Evolutionary conservation across 2,113 vertebrate genomes (phyloP), one percentile per base, ranked within the genome.

Genomic region (Oostethus manadensis): DNA sequence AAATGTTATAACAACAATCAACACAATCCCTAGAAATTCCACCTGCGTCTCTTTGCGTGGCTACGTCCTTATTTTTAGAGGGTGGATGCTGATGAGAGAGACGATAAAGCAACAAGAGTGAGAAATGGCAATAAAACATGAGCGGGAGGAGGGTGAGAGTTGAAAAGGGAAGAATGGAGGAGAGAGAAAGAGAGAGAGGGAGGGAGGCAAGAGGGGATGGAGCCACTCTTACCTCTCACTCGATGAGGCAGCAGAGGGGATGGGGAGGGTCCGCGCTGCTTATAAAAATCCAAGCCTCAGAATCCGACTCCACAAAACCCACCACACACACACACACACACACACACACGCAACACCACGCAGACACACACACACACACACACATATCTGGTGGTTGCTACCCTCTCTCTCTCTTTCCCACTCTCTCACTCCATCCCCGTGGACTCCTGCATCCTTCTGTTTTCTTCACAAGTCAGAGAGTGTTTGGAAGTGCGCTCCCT

Each of bases 211-310:
- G 48, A 44, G 55, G 73, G 73, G 79, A 84, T 42, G 71, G 58
- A 66, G 73, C 73, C 82, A 76, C 77, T 71, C 79, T 81, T 82
- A 70, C 76, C 83, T 77, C 76, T 75, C 75, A 68, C 71, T 80
- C 51, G 73, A 79, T 81, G 75, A 74, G 81, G 76, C 70, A 72
- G 64, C 29, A 46, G 47, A 45, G 35, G 55, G 64, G 60, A 65
- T n/a, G 71, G 68, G 72, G 58, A 44, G 42, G 60, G 60, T 23
- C 60, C 59, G 56, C 1, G 51, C 66, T 62, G 72, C 83, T 62
- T 91, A 91, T 91, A 90, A 91, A 90, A 88, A 88, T 85, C 84
- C 86, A 85, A 84, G 82, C 78, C 83, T 83, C 83, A 82, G 85
- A 89, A 88, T 84, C 84, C 65, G 61, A 80, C 87, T 86, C 77